Evolutionary conservation across 2,888 invertebrate species (phyloP).

Genomic region (Ommatoiulus sabulosus): DNA sequence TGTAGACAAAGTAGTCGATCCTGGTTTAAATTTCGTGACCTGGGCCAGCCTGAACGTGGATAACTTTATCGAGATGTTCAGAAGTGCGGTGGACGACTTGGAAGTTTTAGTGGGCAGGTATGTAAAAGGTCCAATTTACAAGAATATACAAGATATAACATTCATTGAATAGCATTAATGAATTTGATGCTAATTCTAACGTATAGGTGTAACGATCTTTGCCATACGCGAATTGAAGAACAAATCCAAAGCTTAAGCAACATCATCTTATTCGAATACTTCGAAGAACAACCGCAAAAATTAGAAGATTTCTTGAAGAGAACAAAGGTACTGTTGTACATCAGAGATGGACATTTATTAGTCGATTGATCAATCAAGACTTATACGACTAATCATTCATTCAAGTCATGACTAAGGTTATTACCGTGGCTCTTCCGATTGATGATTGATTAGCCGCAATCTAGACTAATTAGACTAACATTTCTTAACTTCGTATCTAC

Average conservation of each 20-base stretch:
- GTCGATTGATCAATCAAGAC: too few species aligned
- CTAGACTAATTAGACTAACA: too few species aligned
- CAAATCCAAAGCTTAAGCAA: constrained; percentile 17
- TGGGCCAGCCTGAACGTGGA: constrained; percentile 91
- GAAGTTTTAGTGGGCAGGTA: constrained; percentile 75
- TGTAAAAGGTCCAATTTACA: constrained; percentile 62
- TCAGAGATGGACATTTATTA: too few species aligned
- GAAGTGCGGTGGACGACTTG: constrained; percentile 83
- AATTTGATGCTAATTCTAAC: constrained; percentile 45
- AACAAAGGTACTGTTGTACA: constrained; percentile 24
- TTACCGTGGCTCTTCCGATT: too few species aligned
- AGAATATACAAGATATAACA: neutral
- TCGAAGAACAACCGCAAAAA: constrained; percentile 5
- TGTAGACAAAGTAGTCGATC: constrained; percentile 83
- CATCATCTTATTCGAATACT: constrained; percentile 45
- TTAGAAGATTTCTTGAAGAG: constrained; percentile 49
- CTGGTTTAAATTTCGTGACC: constrained; percentile 81
- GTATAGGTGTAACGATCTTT: constrained; percentile 88
- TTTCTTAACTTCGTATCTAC: too few species aligned
- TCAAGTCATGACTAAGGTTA: too few species aligned
- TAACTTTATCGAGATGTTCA: constrained; percentile 80
- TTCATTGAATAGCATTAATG: neutral
- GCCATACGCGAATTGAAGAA: constrained; percentile 87
- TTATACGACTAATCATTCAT: too few species aligned
- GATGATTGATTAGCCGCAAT: too few species aligned